Percentiles rank a stretch among this genome's conserved stretches.
phyloP scores from a whole-genome alignment of 2,888 invertebrate genomes.

The Tuberolachnus salignus region DNA sequence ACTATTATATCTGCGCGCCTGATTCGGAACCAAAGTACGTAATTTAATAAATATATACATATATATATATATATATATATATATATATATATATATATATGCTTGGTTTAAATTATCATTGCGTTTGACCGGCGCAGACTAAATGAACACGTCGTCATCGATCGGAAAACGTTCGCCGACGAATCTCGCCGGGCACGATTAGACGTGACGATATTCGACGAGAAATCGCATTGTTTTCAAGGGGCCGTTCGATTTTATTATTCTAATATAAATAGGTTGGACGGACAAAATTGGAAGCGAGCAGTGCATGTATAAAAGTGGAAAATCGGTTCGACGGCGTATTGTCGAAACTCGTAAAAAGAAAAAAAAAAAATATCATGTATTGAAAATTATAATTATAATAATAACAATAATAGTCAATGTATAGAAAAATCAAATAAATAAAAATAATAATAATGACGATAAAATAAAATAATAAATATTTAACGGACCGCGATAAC shows the following conservation, averaged over 20 bases:
- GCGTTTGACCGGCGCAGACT: not conserved
- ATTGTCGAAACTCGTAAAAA: too few species aligned
- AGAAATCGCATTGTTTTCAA: slow-evolving; percentile 15
- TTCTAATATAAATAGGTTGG: not conserved
- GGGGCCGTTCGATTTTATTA: not conserved
- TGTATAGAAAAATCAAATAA: too few species aligned
- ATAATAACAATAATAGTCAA: not conserved
- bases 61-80: too few species aligned
- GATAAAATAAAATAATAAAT: too few species aligned
- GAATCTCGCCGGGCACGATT: slow-evolving; percentile 1
- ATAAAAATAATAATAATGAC: too few species aligned
- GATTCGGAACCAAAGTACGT: too few species aligned
- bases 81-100: too few species aligned
- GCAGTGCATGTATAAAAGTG: not conserved
- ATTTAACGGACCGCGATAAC: too few species aligned
- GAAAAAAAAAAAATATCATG: not conserved
- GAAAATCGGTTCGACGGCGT: too few species aligned
- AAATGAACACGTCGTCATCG: not conserved
- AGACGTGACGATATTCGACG: slow-evolving; percentile 30
- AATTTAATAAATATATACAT: too few species aligned
- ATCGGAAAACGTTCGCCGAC: not conserved
- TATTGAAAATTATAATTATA: not conserved
- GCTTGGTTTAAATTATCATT: too few species aligned
- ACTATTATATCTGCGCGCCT: too few species aligned
- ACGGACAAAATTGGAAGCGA: not conserved